Conservation (phyloP, 1,140 invertebrate genomes). For the fruit fly (Drosophila melanogaster) region DNA sequence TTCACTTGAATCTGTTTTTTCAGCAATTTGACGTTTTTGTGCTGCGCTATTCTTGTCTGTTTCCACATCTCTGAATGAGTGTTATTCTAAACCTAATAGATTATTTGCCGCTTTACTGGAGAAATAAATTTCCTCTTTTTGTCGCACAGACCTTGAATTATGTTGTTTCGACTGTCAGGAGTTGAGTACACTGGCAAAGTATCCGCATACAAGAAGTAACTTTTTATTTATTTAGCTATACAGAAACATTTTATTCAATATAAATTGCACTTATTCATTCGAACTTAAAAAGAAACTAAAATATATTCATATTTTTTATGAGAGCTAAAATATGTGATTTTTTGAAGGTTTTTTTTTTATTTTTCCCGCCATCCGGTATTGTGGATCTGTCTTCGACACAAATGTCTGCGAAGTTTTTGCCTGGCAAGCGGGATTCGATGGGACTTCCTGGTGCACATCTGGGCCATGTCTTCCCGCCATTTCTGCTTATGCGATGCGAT, state of each 20-base stretch:
- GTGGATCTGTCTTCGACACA: constrained; percentile 6
- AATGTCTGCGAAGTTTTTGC: constrained; percentile 18
- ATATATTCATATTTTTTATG: too few relatives aligned
- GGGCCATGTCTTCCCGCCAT: constrained; percentile 24
- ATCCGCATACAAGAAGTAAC: background rate
- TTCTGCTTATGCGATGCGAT: constrained; percentile 48
- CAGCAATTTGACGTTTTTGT: constrained; percentile 38
- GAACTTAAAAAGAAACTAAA: too few relatives aligned
- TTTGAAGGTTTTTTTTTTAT: background rate
- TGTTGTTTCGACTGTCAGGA: constrained; percentile 29
- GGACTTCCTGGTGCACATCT: constrained; percentile 44
- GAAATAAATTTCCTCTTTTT: constrained; percentile 43
- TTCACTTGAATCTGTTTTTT: constrained; percentile 25
- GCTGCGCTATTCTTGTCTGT: constrained; percentile 39
- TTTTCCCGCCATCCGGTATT: too few relatives aligned
- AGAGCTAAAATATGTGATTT: too few relatives aligned
- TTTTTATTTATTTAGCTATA: background rate
- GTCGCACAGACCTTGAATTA: constrained; percentile 43
- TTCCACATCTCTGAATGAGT: constrained; percentile 49
- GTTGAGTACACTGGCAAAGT: constrained; percentile 16
- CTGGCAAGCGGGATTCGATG: constrained; percentile 5
- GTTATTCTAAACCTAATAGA: constrained; percentile 64
- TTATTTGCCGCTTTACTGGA: constrained; percentile 61
- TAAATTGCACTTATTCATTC: too few relatives aligned
- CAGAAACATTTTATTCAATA: too few relatives aligned